Base-by-base conservation (phyloP, 2,113 vertebrate species). In the Datnioides undecimradiatus region DNA sequence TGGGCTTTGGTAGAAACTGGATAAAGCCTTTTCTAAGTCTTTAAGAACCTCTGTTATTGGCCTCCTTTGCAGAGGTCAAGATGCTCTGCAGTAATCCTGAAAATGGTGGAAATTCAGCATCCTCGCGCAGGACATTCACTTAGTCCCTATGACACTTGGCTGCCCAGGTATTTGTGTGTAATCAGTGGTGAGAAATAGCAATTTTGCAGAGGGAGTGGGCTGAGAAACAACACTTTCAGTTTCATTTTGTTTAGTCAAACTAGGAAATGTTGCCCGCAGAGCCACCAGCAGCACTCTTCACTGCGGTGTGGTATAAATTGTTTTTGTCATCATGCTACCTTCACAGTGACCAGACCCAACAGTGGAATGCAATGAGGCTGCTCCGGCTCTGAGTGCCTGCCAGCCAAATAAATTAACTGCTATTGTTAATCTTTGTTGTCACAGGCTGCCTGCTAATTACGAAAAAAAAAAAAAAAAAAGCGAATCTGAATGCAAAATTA, bases 381-480 rank as follows among this genome's bases (percentile, higher is more conserved):
- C 45, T 51, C 45, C 4, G 3, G 34, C 49, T 72, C 65, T 10
- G 29, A 69, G 14, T 8, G 36, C 3, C 73, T 71, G 76, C 73
- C 76, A 78, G 76, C 73, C 76, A 78, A 79, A 46, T 46, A 74
- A 85, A 88, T 81, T 76, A 76, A 72, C 76, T 40, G 41, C 58
- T 66, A 70, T 75, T 84, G 76, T 78, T 86, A 73, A 86, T 84
- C 71, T 72, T 60, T 78, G 75, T 82, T 86, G 69, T 80, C 69
- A 73, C 83, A 86, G 68, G n/a, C 65, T 0, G 51, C 58, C 64
- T 48, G 46, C 36, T 82, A 74, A 82, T 80, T 77, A 73, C 58
- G n/a, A n/a, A n/a, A n/a, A n/a, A n/a, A 69, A 54, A 75, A 78
- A 40, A 25, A n/a, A 69, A 54, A 75, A 78, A 40, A 25, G 74